phyloP scores from a whole-genome alignment of 2,113 vertebrate genomes.

The Paramormyrops kingsleyae region DNA sequence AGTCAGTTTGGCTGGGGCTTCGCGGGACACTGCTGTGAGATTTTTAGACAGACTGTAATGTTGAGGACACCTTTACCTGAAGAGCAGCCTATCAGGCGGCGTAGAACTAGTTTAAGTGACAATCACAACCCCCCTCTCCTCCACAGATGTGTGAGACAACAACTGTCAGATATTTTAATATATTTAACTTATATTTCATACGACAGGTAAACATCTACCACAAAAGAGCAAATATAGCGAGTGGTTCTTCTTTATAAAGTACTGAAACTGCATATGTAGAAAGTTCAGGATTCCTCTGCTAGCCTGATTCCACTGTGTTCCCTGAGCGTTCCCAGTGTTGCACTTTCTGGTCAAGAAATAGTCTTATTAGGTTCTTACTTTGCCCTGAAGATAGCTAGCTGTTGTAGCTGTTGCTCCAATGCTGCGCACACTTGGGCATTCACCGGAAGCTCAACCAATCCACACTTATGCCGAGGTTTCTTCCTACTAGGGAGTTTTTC shows the following conservation, averaged over 20 bases:
- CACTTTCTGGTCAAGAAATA: background rate
- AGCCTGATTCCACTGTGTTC: background rate
- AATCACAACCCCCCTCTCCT: background rate
- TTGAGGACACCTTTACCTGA: background rate
- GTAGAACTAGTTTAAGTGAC: background rate
- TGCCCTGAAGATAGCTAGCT: too few species aligned
- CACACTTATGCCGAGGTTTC: too few species aligned
- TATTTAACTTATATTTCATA: background rate
- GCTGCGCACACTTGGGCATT: too few species aligned
- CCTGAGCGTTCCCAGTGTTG: background rate
- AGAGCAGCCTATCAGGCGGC: background rate
- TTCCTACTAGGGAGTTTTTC: too few species aligned
- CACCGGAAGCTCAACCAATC: too few species aligned
- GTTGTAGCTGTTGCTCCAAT: too few species aligned
- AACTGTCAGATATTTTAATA: background rate
- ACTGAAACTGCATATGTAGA: background rate
- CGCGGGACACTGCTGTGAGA: background rate
- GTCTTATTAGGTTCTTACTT: too few species aligned
- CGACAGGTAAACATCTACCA: background rate
- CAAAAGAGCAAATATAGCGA: background rate
- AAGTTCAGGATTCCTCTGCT: background rate
- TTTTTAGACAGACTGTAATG: background rate
- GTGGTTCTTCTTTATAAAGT: background rate
- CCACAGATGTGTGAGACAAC: background rate
- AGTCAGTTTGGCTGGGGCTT: too few species aligned